Evolutionary conservation across 2,797 vertebrate genomes (phyloP).

Genomic region (Thamnophis elegans): DNA sequence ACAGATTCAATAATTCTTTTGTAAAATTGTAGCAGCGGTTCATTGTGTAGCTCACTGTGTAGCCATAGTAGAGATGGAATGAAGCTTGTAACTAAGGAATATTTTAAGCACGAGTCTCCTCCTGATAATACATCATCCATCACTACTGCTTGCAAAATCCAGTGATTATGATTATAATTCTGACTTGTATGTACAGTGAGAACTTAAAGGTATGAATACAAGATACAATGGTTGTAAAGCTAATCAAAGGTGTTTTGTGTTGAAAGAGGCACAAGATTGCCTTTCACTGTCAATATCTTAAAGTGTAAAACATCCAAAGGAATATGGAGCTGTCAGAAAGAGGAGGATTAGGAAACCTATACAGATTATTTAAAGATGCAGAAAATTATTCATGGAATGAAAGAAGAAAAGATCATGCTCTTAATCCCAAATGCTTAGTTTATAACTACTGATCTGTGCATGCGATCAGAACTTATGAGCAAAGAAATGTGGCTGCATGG

Average conservation of each 20-base stretch:
- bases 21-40: background rate
- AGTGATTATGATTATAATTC: background rate
- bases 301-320: background rate
- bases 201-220: background rate
- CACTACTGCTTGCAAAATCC: background rate
- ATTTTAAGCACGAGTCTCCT: background rate
- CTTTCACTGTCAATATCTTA: background rate
- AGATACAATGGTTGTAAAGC: background rate
- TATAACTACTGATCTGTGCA: background rate
- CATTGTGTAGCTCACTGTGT: background rate
- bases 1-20: background rate
- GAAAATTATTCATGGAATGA: background rate
- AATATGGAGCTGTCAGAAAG: background rate
- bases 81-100: background rate
- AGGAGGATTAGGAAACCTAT: background rate
- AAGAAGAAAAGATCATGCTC: background rate
- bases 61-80: background rate
- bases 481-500: background rate
- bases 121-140: background rate
- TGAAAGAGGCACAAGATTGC: background rate
- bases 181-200: background rate
- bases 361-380: background rate
- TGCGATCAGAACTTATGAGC: background rate
- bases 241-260: background rate
- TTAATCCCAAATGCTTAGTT: background rate